A percentile compares a stretch with the other conserved stretches of the same genome.
These are phyloP conservation scores for Zhuqinia jingwanae DNA, from an alignment of 2,888 invertebrate genomes.

Conservation along the genomic window DNA sequence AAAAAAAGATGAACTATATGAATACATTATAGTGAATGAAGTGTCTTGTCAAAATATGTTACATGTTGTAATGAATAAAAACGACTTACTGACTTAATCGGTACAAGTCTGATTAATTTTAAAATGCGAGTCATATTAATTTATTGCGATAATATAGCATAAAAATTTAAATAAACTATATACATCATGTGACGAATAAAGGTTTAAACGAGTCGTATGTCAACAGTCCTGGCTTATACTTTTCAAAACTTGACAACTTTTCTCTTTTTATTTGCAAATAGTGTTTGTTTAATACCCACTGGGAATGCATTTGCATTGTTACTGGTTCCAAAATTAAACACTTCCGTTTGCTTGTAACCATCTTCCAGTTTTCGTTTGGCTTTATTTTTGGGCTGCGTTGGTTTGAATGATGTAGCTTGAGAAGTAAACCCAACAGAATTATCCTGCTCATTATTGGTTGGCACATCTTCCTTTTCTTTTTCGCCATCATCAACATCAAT, in stretches of 20 bases:
- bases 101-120: neutral
- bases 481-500: neutral
- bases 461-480: neutral
- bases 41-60: slow-evolving; percentile 41
- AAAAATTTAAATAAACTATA: no score
- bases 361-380: slow-evolving; percentile 13
- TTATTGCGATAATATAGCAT: slow-evolving; percentile 8
- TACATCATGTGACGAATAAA: no score
- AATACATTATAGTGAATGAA: slow-evolving; percentile 31
- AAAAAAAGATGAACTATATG: neutral
- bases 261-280: slow-evolving; percentile 45
- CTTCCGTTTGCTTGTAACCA: neutral
- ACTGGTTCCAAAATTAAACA: slow-evolving; percentile 20
- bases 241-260: slow-evolving; percentile 68
- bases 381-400: slow-evolving; percentile 26
- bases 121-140: neutral
- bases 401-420: neutral
- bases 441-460: neutral
- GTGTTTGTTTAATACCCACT: neutral
- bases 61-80: slow-evolving; percentile 44
- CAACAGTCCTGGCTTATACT: no score
- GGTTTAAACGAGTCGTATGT: no score
- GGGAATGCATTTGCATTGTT: neutral
- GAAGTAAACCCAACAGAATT: no score
- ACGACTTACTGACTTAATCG: slow-evolving; percentile 26